Evolutionary conservation across 2,797 vertebrate genomes (phyloP).

Genomic region (Babyrousa celebensis): DNA sequence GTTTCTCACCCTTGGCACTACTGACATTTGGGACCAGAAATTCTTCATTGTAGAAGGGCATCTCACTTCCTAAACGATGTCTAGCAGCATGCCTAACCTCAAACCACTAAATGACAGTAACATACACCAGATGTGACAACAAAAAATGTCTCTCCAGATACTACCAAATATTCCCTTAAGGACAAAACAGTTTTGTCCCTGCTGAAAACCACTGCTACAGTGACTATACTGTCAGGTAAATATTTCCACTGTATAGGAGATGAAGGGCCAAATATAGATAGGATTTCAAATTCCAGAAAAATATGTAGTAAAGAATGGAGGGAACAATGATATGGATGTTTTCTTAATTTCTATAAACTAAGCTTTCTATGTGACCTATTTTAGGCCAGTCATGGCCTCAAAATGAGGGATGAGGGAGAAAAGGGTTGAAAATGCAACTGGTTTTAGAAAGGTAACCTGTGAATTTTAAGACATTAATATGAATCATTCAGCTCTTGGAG

Average conservation of each 20-base stretch:
- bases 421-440: background rate
- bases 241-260: background rate
- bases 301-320: background rate
- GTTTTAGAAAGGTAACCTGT: background rate
- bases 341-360: background rate
- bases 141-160: background rate
- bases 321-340: background rate
- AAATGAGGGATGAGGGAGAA: background rate
- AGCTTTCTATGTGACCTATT: background rate
- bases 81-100: background rate
- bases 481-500: background rate
- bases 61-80: background rate
- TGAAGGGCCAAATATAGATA: background rate
- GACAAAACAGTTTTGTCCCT: background rate
- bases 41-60: background rate
- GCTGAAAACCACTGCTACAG: background rate
- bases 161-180: background rate
- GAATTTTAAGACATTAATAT: background rate
- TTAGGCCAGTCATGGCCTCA: background rate
- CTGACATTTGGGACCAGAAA: background rate
- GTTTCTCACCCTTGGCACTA: background rate
- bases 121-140: background rate
- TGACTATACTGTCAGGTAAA: background rate
- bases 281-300: constrained; percentile 21
- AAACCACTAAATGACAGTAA: background rate